phyloP scores from a whole-genome alignment of 2,797 vertebrate species.

The Coccyzus lansbergi region DNA sequence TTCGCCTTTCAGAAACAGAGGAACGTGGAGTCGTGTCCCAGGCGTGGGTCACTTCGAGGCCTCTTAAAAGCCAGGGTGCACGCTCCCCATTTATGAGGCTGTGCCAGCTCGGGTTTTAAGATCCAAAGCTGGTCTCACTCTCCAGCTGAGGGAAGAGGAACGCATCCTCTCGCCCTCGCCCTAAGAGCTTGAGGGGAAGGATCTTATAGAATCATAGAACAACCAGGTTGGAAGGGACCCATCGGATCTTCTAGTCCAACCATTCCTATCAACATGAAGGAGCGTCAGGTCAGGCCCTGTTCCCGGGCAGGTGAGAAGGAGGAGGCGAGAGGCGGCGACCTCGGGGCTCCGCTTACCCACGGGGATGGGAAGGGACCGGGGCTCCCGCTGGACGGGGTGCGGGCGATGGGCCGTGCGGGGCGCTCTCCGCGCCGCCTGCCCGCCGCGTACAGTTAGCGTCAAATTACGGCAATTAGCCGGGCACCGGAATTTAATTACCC shows the following conservation, averaged over 20 bases:
- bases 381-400: neutral
- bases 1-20: too few relatives aligned
- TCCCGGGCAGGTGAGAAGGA: neutral
- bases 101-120: neutral
- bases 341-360: neutral
- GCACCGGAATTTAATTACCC: constrained; percentile 47
- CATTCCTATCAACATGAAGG: too few relatives aligned
- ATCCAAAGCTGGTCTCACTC: neutral
- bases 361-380: neutral
- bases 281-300: neutral
- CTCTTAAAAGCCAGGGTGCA: neutral
- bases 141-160: neutral
- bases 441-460: constrained; percentile 50
- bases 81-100: neutral
- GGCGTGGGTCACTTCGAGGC: neutral
- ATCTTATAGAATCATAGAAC: too few relatives aligned
- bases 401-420: constrained; percentile 56
- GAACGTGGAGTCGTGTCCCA: neutral
- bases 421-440: constrained; percentile 37
- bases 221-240: too few relatives aligned
- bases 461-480: constrained; percentile 62
- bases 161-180: neutral
- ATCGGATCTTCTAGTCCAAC: too few relatives aligned
- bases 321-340: neutral
- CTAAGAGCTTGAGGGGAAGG: too few relatives aligned